These are phyloP conservation scores for Orthonychiurus folsomi DNA, from an alignment of 2,888 invertebrate genomes.

Conservation along the genomic window DNA sequence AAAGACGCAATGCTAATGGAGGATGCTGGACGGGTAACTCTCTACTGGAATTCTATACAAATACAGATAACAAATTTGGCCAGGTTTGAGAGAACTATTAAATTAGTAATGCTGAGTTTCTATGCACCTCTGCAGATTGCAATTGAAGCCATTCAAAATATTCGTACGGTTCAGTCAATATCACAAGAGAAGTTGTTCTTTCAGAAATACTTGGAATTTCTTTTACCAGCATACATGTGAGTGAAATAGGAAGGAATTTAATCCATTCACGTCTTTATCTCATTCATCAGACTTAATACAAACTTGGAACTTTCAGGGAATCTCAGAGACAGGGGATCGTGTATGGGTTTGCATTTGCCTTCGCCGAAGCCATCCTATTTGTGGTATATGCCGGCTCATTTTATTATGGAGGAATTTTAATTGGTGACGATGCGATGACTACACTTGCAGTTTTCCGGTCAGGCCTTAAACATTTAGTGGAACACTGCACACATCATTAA, in stretches of 20 bases:
- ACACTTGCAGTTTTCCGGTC: constrained; percentile 6
- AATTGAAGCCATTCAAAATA: constrained; percentile 46
- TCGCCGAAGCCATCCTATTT: constrained; percentile 11
- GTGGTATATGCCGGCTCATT: constrained; percentile 7
- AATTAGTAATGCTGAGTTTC: too few relatives aligned
- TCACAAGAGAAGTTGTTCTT: constrained; percentile 46
- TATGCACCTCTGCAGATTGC: constrained; percentile 46
- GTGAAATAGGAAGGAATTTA: constrained; percentile 14
- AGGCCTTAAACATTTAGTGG: too few relatives aligned
- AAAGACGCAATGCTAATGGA: constrained; percentile 22
- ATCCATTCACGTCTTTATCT: not conserved
- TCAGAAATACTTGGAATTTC: constrained; percentile 43
- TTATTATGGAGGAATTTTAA: constrained; percentile 7
- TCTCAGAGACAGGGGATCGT: constrained; percentile 43
- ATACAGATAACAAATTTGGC: too few relatives aligned
- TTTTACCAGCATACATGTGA: constrained; percentile 45
- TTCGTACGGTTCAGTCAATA: constrained; percentile 45
- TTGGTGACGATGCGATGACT: not conserved
- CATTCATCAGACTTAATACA: constrained; percentile 4
- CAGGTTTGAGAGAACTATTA: too few relatives aligned
- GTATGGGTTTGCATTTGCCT: constrained; percentile 42
- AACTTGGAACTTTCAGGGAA: constrained; percentile 40
- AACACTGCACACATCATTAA: too few relatives aligned
- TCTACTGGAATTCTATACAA: too few relatives aligned
- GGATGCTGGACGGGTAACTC: not conserved